phyloP scores from a whole-genome alignment of 2,797 vertebrate species.

The Bufotes viridis region DNA sequence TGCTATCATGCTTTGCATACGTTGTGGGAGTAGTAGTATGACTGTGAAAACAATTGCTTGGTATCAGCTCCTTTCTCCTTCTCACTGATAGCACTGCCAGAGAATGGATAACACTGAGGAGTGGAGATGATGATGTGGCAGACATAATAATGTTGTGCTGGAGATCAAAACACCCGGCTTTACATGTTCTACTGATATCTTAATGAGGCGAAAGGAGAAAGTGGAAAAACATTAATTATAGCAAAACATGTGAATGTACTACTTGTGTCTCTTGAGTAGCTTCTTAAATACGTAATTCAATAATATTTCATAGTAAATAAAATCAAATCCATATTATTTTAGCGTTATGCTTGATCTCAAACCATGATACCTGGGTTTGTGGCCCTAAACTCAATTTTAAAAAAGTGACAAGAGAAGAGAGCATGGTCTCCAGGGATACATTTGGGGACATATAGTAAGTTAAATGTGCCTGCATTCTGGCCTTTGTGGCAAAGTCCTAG shows the following conservation, averaged over 20 bases:
- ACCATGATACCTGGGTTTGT: no score
- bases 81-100: slow-evolving; percentile 40
- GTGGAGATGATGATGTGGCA: slow-evolving; percentile 40
- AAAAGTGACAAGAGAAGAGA: no score
- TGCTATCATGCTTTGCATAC: slow-evolving; percentile 49
- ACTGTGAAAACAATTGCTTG: slow-evolving; percentile 50
- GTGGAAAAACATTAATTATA: slow-evolving; percentile 26
- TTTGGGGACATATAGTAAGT: no score
- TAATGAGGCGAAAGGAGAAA: slow-evolving; percentile 31
- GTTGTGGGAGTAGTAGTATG: slow-evolving; percentile 44
- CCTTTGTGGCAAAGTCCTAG: no score
- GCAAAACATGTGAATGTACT: not conserved
- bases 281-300: no score
- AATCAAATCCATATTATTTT: no score
- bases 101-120: slow-evolving; percentile 20
- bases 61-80: slow-evolving; percentile 34
- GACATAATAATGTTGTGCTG: slow-evolving; percentile 29
- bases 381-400: no score
- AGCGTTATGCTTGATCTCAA: no score
- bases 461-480: no score
- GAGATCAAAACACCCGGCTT: slow-evolving; percentile 18
- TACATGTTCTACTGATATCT: slow-evolving; percentile 25
- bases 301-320: no score
- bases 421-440: no score
- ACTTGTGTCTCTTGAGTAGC: not conserved